A percentile compares a stretch with the other conserved stretches of the same genome.
Conservation (phyloP, 2,797 vertebrate species). For the Siniperca obscura region DNA sequence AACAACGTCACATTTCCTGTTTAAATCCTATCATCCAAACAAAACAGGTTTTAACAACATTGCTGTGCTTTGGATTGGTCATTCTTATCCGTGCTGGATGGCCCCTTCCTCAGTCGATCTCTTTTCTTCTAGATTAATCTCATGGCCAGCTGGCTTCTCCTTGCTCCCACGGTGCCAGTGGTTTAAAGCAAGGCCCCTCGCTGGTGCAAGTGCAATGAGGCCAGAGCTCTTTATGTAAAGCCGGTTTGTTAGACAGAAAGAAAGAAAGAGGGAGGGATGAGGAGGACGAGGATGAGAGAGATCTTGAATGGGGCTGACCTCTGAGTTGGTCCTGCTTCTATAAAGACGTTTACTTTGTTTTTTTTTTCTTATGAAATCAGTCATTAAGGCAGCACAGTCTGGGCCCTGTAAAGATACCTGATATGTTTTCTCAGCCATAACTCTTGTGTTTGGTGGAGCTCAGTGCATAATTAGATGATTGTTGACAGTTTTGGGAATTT, state of each 20-base stretch:
- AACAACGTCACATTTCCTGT: conserved; percentile 46
- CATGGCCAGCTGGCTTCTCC: conserved; percentile 42
- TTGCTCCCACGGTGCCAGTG: conserved; percentile 43
- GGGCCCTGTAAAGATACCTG: neutral
- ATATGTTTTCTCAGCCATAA: conserved; percentile 13
- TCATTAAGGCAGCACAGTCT: neutral
- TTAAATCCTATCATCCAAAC: conserved; percentile 20
- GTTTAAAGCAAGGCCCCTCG: conserved; percentile 47
- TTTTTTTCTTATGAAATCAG: neutral
- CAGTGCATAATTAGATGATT: neutral
- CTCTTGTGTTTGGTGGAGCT: neutral
- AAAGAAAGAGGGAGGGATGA: neutral
- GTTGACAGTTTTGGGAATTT: conserved; percentile 14
- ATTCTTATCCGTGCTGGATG: neutral
- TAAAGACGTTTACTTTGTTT: conserved; percentile 2
- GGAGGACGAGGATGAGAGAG: conserved; percentile 21
- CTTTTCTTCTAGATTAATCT: conserved; percentile 46
- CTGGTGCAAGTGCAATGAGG: conserved; percentile 25
- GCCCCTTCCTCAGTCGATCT: neutral
- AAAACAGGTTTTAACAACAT: conserved; percentile 12
- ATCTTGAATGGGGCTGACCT: neutral
- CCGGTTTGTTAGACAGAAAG: conserved; percentile 8
- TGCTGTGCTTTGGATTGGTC: conserved; percentile 1
- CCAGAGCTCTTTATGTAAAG: conserved; percentile 23
- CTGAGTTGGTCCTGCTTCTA: conserved; percentile 5